Percentiles rank a stretch among this genome's conserved stretches.
These are phyloP conservation scores for Zelleria hepariella DNA, from an alignment of 2,888 invertebrate species.

Conservation along the genomic window DNA sequence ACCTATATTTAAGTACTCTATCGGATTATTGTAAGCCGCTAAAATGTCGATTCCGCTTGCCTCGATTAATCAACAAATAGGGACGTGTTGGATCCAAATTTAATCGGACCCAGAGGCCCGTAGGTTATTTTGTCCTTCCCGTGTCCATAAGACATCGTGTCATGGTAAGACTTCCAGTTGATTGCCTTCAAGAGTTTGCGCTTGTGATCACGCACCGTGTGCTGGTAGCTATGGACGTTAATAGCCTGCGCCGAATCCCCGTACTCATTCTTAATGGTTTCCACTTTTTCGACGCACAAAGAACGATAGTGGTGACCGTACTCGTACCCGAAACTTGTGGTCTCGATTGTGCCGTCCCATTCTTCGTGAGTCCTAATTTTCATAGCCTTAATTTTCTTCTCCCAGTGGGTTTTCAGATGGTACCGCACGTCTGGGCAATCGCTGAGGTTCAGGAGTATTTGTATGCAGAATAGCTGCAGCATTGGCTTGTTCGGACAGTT, in stretches of 20 bases:
- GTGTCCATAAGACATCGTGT: conserved; percentile 16
- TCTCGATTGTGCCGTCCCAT: conserved; percentile 50
- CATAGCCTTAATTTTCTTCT: conserved; percentile 26
- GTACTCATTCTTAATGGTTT: conserved; percentile 45
- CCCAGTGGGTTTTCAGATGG: conserved; percentile 38
- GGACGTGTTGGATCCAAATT: not conserved
- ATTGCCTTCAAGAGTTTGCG: conserved; percentile 37
- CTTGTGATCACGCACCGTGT: conserved; percentile 30
- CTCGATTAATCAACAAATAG: too few relatives aligned
- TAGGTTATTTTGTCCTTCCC: not conserved
- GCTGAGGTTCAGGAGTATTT: conserved; percentile 52
- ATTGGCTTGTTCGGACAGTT: conserved; percentile 32
- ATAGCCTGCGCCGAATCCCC: conserved; percentile 37
- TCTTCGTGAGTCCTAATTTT: conserved; percentile 40
- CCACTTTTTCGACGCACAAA: conserved; percentile 42
- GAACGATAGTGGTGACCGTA: conserved; percentile 52
- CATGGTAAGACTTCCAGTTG: conserved; percentile 35
- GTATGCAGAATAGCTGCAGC: conserved; percentile 42
- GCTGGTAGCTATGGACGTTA: conserved; percentile 48
- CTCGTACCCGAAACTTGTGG: conserved; percentile 35
- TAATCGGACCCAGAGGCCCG: not conserved
- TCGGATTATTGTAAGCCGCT: too few relatives aligned
- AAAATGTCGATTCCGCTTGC: not conserved
- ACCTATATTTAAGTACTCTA: too few relatives aligned
- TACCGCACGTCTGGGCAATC: conserved; percentile 51